Evolutionary conservation across 1,140 invertebrate genomes (phyloP), one percentile per base, ranked within the genome.

Genomic region (Oryctes rhinoceros): DNA sequence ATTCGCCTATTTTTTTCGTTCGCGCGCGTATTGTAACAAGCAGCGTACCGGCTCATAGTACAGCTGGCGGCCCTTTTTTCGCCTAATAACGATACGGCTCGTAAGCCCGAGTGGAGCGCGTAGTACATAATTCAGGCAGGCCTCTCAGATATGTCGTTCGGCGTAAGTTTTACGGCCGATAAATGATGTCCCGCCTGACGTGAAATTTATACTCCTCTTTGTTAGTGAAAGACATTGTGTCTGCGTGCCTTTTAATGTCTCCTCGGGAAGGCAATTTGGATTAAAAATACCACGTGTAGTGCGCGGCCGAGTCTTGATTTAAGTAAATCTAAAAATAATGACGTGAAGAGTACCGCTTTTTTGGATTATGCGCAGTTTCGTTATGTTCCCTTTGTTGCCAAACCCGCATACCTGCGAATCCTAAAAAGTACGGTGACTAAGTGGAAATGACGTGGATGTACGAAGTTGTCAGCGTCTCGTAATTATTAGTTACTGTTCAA

Each of bases 191-290:
- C 65, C 65, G 35, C 4, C 65, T 71, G 65, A 71, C 65, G 65
- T 71, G 65, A 71, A 71, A 71, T 71, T 71, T 71, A 71, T 71
- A 71, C 65, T 71, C 13, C 65, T 71, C 65, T 71, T 71, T 71
- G 65, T 71, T 71, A 37, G 65, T 71, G 65, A 71, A 71, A 71
- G 65, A 71, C 65, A 71, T 71, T 71, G 65, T 71, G 65, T 71
- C 65, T 71, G 24, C 65, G 65, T 71, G 18, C 65, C 65, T 71
- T 71, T 71, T 71, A 71, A 71, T 71, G 65, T 71, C 24, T 71
- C 24, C 65, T 59, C 53, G 35, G 24, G 65, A 71, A 71, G 24
- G 65, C 24, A 24, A 71, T 37, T 71, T 24, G 24, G 65, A 71
- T 71, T 71, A 71, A 71, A 71, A 71, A 71, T 71, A 71, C 24